Base-by-base conservation (phyloP, 1,140 invertebrate genomes). In the Bradynema listronoti region DNA sequence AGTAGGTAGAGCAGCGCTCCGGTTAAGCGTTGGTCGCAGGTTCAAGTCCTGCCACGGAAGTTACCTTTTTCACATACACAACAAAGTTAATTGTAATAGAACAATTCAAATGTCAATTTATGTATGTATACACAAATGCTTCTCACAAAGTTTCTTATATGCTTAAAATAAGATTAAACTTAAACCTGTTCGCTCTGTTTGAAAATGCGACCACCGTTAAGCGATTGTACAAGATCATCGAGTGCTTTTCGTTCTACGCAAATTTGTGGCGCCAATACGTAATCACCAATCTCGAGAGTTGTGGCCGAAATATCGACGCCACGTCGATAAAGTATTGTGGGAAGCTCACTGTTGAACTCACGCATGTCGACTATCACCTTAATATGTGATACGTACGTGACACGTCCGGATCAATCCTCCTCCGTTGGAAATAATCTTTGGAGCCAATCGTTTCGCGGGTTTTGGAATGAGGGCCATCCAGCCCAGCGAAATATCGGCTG, bases 171-270 rank as follows among this genome's bases (percentile, higher is more conserved):
- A 14, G 36, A 19, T 19, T 11, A 49, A 54, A 4, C 5, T 61
- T 32, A 6, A 36, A 75, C 75, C 63, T 78, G 75, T 45, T 87
- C 85, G 45, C 88, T 88, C 80, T 99, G 95, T 77, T 89, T 90
- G 78, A 94, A 97, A 32, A 99, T 82, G 52, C 95, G 85, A 0
- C 95, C 95, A 58, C 86, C 90, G 79, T 91, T 88, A 14, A 99
- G 81, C 0, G 92, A 97, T 14, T 91, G 90, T 78, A 97, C 92
- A 56, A 99, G 81, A 85, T 99, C 95, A 29, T 89, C 91, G 25
- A 99, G 85, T 58, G 91, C 94, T 82, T 99, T 99, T 4, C 95
- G 82, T 80, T 99, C 95, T 2, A 98, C 85, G 74, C 89, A 93
- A 68, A 96, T 89, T 25, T 96, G 90, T 0, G 91, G 89, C 0